Conservation (phyloP, 2,797 vertebrate species). For the Geotrypetes seraphini region DNA sequence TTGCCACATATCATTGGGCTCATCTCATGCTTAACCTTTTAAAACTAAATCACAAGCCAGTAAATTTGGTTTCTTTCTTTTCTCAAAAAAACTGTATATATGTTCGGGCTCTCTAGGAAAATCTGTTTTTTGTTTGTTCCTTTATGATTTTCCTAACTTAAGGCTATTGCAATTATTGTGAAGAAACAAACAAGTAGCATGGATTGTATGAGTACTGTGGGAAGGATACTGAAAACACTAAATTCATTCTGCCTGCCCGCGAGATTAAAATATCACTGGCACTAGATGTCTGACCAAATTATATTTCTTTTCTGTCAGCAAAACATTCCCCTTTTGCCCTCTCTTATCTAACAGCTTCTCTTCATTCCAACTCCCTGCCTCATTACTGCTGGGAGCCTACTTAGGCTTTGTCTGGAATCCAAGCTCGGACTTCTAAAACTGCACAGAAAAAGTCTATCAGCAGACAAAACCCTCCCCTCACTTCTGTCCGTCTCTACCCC, state of each 20-base stretch:
- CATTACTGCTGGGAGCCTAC: neutral
- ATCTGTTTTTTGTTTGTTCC: too few species aligned
- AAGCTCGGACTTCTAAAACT: neutral
- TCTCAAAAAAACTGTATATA: too few species aligned
- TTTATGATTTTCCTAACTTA: too few species aligned
- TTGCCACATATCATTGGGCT: too few species aligned
- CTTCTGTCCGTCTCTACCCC: fast-evolving
- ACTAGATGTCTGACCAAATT: slow-evolving; percentile 14
- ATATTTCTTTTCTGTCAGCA: slow-evolving; percentile 49
- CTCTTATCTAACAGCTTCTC: slow-evolving; percentile 35
- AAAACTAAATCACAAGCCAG: too few species aligned
- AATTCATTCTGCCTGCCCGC: slow-evolving; percentile 15
- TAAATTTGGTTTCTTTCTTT: too few species aligned
- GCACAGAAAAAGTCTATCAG: neutral
- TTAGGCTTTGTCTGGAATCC: neutral
- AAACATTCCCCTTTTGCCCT: slow-evolving; percentile 39
- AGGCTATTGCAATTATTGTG: too few species aligned
- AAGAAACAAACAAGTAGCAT: too few species aligned
- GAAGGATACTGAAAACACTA: neutral
- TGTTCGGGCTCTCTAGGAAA: too few species aligned
- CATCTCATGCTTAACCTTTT: too few species aligned
- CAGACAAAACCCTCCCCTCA: fast-evolving
- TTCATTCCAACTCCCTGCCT: slow-evolving; percentile 2
- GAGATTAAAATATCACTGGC: slow-evolving; percentile 32
- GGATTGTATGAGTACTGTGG: neutral